These are phyloP conservation scores for Trichonephila clavipes DNA, from an alignment of 1,140 invertebrate species.

Conservation along the genomic window DNA sequence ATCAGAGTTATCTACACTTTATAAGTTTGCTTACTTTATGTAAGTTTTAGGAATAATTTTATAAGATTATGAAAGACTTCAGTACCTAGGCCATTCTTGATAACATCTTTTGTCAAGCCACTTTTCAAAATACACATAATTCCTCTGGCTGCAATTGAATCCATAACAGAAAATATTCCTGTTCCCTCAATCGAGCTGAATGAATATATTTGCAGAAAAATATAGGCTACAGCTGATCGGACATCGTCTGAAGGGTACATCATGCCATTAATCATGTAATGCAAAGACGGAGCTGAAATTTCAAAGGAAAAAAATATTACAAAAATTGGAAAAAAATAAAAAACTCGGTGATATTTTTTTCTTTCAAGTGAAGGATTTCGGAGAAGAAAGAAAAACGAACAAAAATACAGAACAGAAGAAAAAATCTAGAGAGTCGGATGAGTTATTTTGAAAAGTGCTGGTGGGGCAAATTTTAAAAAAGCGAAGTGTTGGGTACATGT, in stretches of 20 bases:
- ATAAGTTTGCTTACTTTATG: too few species aligned
- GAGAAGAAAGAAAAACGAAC: slow-evolving; percentile 16
- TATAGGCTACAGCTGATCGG: slow-evolving; percentile 1
- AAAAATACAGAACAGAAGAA: slow-evolving; percentile 22
- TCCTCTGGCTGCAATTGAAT: slow-evolving; percentile 36
- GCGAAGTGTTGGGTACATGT: slow-evolving; percentile 44
- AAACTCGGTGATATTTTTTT: neutral
- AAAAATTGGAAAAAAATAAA: neutral
- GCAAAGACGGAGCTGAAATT: slow-evolving; percentile 42
- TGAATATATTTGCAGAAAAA: slow-evolving; percentile 58
- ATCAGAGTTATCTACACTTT: too few species aligned
- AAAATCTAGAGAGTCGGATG: slow-evolving; percentile 33
- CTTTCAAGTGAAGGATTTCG: neutral
- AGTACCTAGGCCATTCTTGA: slow-evolving; percentile 48
- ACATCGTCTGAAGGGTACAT: slow-evolving; percentile 58
- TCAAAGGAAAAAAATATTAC: neutral
- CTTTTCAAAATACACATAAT: slow-evolving; percentile 44
- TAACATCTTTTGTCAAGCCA: slow-evolving; percentile 19
- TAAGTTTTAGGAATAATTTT: neutral
- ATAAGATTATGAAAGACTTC: neutral
- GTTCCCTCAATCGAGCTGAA: neutral
- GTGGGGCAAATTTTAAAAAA: slow-evolving; percentile 68
- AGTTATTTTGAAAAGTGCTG: slow-evolving; percentile 68
- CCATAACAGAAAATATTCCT: neutral
- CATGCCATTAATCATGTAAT: slow-evolving; percentile 17